Base-by-base conservation (phyloP, 2,797 vertebrate species). In the Chelonia mydas region DNA sequence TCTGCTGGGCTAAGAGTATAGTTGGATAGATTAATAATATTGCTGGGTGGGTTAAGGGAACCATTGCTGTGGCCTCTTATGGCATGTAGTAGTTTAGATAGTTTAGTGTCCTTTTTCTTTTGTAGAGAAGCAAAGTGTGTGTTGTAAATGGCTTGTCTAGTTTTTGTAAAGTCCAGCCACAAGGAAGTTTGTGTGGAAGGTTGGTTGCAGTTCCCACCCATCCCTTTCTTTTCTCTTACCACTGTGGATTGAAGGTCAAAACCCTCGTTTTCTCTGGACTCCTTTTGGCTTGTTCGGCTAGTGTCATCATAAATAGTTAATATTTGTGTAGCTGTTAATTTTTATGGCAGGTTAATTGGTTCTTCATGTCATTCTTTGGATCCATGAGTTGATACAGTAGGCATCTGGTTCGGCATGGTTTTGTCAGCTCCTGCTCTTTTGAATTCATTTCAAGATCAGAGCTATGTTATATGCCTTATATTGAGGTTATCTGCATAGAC, bases 351-450 rank as follows among this genome's bases (percentile, higher is more conserved):
- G 76, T 80, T 90, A 82, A 65, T 87, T 93, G 37, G 51, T 94
- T 96, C 19, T 91, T 1, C 68, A 76, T 6, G 37, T 76, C 28
- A 68, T 90, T 76, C 41, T 79, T n/a, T 90, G 47, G 1, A 81
- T 55, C 68, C 90, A 53, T 81, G 50, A 23, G 41, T 94, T 95
- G 87, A 92, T 92, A 94, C 11, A 86, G 91, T 89, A 92, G 84
- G 82, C 54, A 50, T 91, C 16, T 91, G 54, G 81, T 94, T 89
- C 90, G 59, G 72, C 28, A 2, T 77, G 19, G 25, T 90, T 77
- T 72, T 37, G 61, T 68, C 61, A 68, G 72, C 37, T 68, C 50
- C 47, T 55, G 59, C 17, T 9, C 7, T 93, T 59, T 16, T 79
- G 74, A 41, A 41, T 41, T 41, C 41, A 41, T 41, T 41, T 41